Evolutionary conservation across 2,797 vertebrate genomes (phyloP).

Genomic region (Champsocephalus esox): DNA sequence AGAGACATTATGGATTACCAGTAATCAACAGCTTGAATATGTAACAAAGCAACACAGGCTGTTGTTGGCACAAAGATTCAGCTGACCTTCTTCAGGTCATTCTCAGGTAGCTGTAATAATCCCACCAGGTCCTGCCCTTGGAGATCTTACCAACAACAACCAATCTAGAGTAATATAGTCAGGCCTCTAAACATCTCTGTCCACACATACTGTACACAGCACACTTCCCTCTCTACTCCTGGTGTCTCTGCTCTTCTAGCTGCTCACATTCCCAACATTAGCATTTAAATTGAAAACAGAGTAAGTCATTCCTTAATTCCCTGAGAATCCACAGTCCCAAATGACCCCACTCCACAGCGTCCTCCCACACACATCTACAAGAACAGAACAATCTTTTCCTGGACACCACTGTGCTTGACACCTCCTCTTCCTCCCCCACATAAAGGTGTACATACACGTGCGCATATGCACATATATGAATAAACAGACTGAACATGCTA

Average conservation of each 20-base stretch:
- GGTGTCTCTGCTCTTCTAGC: conserved; percentile 52
- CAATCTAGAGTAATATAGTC: conserved; percentile 46
- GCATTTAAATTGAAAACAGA: conserved; percentile 83
- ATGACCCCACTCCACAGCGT: conserved; percentile 73
- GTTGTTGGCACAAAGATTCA: conserved; percentile 16
- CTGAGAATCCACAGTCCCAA: conserved; percentile 71
- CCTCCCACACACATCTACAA: conserved; percentile 74
- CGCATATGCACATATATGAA: conserved; percentile 46
- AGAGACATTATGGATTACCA: conserved; percentile 38
- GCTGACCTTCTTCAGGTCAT: conserved; percentile 54
- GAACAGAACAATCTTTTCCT: conserved; percentile 74
- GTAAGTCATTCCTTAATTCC: conserved; percentile 80
- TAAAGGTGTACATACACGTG: conserved; percentile 47
- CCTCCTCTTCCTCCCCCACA: conserved; percentile 68
- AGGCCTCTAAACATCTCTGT: conserved; percentile 34
- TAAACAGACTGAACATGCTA: conserved; percentile 26
- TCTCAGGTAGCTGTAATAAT: conserved; percentile 48
- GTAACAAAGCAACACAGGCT: conserved; percentile 19
- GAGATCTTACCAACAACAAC: conserved; percentile 45
- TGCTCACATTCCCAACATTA: conserved; percentile 79
- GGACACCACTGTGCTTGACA: conserved; percentile 66
- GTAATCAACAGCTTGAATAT: conserved; percentile 30
- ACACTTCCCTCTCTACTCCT: conserved; percentile 30
- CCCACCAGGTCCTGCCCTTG: conserved; percentile 39
- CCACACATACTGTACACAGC: conserved; percentile 20